Evolutionary conservation across 2,113 vertebrate genomes (phyloP).

Genomic region (Saguinus midas): DNA sequence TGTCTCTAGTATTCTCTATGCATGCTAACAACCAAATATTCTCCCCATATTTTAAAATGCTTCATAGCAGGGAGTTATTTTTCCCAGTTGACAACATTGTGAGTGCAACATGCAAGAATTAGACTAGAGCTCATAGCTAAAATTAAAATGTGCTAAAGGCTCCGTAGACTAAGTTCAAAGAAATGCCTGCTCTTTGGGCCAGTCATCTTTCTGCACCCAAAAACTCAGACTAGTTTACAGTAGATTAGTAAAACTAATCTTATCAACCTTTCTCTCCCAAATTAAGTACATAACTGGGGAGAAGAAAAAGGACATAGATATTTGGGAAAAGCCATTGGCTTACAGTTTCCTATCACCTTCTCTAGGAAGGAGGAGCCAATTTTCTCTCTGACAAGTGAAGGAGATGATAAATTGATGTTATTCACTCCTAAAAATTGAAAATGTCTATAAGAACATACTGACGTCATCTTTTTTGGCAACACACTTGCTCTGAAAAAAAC

Average conservation of each 20-base stretch:
- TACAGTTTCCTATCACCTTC: neutral
- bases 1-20: neutral
- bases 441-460: neutral
- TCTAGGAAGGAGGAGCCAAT: neutral
- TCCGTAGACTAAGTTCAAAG: neutral
- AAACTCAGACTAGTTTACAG: neutral
- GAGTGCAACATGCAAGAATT: neutral
- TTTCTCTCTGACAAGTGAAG: neutral
- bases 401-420: neutral
- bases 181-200: neutral
- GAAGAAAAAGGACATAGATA: neutral
- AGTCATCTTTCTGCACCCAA: neutral
- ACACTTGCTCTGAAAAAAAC: neutral
- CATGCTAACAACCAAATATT: neutral
- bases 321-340: neutral
- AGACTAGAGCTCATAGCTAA: neutral
- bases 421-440: neutral
- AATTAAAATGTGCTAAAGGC: neutral
- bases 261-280: neutral
- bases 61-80: neutral
- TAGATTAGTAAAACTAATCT: neutral
- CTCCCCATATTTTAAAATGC: neutral
- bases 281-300: neutral
- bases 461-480: neutral
- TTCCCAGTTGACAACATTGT: neutral